Base-by-base conservation (phyloP, 2,113 vertebrate genomes). In the Saccopteryx bilineata region DNA sequence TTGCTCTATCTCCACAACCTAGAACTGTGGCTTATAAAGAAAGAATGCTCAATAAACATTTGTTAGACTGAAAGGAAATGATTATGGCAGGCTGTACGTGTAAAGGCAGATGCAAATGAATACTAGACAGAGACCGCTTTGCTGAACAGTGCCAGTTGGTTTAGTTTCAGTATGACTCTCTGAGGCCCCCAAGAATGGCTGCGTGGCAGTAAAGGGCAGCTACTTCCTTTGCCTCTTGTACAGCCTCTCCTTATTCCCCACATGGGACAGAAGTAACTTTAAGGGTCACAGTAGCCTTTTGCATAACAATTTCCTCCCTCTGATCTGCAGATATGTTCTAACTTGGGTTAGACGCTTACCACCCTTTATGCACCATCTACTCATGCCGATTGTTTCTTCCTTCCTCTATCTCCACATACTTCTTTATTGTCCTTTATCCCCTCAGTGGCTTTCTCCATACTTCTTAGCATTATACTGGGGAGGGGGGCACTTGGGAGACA, bases 1-100 rank as follows among this genome's bases (percentile, higher is more conserved):
- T 60, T 63, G 94, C 89, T 83, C 10, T 50, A 81, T 81, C 24
- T 81, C 74, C 21, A 86, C 74, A 96, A 66, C 56, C 61, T 58
- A 81, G 48, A 66, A 60, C 31, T 66, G 14, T 23, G 28, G 68
- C 39, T 92, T 86, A 60, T 72, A 84, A 69, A 72, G 88, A 68
- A 12, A 75, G 72, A 54, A 76, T 31, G 19, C 50, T 39, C 24
- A 50, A 63, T 3, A 61, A 69, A 60, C 6, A 2, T 56, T 69
- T 74, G n/a, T 46, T 39, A 71, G 48, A 28, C 33, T 72, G 61
- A 71, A 91, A 89, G 56, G 60, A 56, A 31, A 65, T 74, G 52
- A 75, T 39, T 5, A 48, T 24, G 56, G 63, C 60, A 69, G 84
- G 50, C 31, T 52, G 31, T 52, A 46, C n/a, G 26, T 33, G 26